These are phyloP conservation scores for Solenopsis fugax DNA, from an alignment of 1,140 invertebrate genomes.

Conservation along the genomic window DNA sequence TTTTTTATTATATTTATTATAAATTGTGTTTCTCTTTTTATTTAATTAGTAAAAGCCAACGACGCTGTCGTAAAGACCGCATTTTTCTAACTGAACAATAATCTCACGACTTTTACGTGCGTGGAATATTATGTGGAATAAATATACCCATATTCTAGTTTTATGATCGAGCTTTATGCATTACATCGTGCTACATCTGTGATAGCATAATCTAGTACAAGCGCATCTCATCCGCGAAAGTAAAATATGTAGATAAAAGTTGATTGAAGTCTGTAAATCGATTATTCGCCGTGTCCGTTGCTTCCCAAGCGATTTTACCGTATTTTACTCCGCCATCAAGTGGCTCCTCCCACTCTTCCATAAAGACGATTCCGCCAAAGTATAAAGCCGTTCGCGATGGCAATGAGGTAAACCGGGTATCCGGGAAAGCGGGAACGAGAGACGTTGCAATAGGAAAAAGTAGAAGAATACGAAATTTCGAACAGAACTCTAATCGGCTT, in stretches of 20 bases:
- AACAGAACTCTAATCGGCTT: conserved; percentile 71
- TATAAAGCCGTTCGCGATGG: neutral
- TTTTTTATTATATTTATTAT: neutral
- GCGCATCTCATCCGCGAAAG: neutral
- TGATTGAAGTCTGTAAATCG: conserved; percentile 24
- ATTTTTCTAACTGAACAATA: neutral
- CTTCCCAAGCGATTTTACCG: neutral
- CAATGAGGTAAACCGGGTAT: neutral
- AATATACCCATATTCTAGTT: neutral
- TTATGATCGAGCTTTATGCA: neutral
- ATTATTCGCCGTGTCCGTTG: neutral
- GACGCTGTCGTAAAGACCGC: neutral
- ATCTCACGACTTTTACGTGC: neutral
- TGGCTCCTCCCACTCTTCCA: neutral
- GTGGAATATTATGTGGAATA: neutral
- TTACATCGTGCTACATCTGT: neutral
- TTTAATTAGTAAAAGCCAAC: neutral
- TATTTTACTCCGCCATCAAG: neutral
- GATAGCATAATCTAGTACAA: neutral
- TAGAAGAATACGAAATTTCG: conserved; percentile 51
- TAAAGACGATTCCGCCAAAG: conserved; percentile 16
- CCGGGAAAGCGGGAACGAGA: neutral
- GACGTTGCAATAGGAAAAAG: conserved; percentile 7
- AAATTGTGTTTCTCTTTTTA: neutral
- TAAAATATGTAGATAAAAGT: conserved; percentile 10